Percentiles rank a stretch among this genome's conserved stretches.
phyloP scores from a whole-genome alignment of 2,797 vertebrate genomes.

The Etheostoma perlongum region DNA sequence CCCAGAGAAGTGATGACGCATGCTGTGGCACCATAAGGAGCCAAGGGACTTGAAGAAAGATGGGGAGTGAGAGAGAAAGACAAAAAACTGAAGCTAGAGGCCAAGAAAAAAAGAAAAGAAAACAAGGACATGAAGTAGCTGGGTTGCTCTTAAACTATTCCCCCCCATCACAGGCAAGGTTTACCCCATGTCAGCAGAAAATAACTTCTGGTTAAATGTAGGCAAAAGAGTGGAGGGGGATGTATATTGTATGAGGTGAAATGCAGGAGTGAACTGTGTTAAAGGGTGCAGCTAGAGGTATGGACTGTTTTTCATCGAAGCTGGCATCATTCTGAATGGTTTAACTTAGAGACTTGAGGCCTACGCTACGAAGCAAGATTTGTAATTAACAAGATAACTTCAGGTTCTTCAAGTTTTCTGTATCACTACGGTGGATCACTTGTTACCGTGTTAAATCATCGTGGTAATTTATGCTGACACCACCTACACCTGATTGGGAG shows the following conservation, averaged over 20 bases:
- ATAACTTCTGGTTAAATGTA: conserved; percentile 73
- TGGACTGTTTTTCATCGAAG: conserved; percentile 23
- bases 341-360: conserved; percentile 15
- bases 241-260: conserved; percentile 76
- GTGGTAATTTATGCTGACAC: no score
- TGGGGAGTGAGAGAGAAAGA: conserved; percentile 7
- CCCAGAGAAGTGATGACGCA: conserved; percentile 64
- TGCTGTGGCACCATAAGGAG: conserved; percentile 61
- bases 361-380: no score
- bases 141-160: conserved; percentile 67
- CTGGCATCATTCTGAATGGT: conserved; percentile 8
- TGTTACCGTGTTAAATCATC: no score
- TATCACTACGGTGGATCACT: no score
- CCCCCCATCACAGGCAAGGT: conserved; percentile 43
- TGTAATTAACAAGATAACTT: no score
- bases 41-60: conserved; percentile 60
- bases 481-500: no score
- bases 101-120: conserved; percentile 14
- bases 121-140: conserved; percentile 56
- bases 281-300: conserved; percentile 32
- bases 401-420: no score
- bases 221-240: conserved; percentile 50
- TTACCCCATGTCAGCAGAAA: conserved; percentile 74
- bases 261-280: conserved; percentile 45
- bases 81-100: conserved; percentile 26